phyloP scores from a whole-genome alignment of 2,888 invertebrate genomes.

The Cataglyphis cursor region DNA sequence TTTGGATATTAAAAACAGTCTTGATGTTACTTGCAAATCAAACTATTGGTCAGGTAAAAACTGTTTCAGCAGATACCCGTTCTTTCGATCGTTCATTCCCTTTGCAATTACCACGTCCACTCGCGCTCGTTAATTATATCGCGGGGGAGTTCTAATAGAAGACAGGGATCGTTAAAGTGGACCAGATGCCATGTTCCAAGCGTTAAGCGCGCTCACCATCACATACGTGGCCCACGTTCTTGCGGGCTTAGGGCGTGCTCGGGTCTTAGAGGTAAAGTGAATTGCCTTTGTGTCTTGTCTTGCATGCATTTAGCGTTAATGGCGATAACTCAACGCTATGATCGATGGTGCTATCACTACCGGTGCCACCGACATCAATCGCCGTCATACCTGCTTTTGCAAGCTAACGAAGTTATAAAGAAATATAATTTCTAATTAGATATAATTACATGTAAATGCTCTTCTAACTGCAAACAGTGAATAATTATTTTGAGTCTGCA shows the following conservation, averaged over 20 bases:
- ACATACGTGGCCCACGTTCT: slow-evolving; percentile 55
- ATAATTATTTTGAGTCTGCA: neutral
- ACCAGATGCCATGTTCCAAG: slow-evolving; percentile 63
- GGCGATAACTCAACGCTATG: slow-evolving; percentile 68
- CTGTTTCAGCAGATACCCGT: slow-evolving; percentile 45
- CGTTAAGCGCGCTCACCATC: slow-evolving; percentile 54
- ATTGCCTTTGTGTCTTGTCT: slow-evolving; percentile 77
- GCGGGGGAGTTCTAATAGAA: slow-evolving; percentile 61
- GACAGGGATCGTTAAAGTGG: slow-evolving; percentile 65
- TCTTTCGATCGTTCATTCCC: slow-evolving; percentile 60
- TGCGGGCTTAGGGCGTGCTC: slow-evolving; percentile 52
- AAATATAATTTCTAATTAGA: slow-evolving; percentile 33
- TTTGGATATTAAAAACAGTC: neutral
- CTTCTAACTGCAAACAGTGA: neutral
- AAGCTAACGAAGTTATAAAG: slow-evolving; percentile 10
- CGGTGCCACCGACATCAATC: slow-evolving; percentile 51
- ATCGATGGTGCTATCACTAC: slow-evolving; percentile 67
- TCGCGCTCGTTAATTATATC: slow-evolving; percentile 67
- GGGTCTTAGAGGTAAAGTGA: slow-evolving; percentile 70
- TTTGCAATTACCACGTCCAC: slow-evolving; percentile 67
- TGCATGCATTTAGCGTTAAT: slow-evolving; percentile 78
- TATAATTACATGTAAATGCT: neutral
- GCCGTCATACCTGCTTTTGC: slow-evolving; percentile 25
- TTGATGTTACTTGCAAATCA: slow-evolving; percentile 34
- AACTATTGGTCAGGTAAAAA: slow-evolving; percentile 47